These are phyloP conservation scores for Melanerpes aurifrons DNA, from an alignment of 2,113 vertebrate genomes.

Conservation along the genomic window DNA sequence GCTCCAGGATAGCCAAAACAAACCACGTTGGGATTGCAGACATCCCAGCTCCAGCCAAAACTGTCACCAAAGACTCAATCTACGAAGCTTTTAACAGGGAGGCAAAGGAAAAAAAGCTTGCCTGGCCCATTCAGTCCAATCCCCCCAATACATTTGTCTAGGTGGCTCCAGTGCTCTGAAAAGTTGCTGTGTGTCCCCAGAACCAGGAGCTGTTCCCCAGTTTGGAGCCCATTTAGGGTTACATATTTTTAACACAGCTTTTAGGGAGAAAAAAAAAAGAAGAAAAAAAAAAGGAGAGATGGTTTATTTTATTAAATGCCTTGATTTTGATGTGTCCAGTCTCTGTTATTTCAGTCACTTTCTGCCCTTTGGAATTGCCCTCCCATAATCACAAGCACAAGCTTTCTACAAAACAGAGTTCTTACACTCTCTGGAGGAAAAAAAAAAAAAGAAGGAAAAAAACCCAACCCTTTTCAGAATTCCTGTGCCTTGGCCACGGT, in stretches of 20 bases:
- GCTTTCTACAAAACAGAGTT: not conserved
- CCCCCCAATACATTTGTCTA: slow-evolving; percentile 93
- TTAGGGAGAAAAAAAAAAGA: not conserved
- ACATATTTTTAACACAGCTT: slow-evolving; percentile 37
- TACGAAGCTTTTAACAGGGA: slow-evolving; percentile 90
- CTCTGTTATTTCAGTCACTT: not conserved
- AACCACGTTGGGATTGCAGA: slow-evolving; percentile 93
- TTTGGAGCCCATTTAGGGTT: not conserved
- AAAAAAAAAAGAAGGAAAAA: not conserved
- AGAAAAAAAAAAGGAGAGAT: not conserved
- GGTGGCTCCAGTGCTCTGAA: slow-evolving; percentile 1
- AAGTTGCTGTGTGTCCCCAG: not conserved
- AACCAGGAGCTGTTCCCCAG: slow-evolving; percentile 8
- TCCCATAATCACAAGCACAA: not conserved
- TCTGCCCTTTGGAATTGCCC: not conserved
- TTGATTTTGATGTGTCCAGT: not conserved
- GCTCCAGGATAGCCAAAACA: slow-evolving; percentile 92
- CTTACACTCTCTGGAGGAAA: not conserved
- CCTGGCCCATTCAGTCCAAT: slow-evolving; percentile 91
- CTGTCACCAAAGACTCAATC: slow-evolving; percentile 83
- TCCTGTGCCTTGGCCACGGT: rapidly evolving
- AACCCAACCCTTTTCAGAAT: not conserved
- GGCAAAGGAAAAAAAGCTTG: slow-evolving; percentile 90
- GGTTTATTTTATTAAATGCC: slow-evolving; percentile 67
- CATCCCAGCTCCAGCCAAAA: slow-evolving; percentile 79